phyloP scores from a whole-genome alignment of 2,888 invertebrate species.

The Graphium colonna region DNA sequence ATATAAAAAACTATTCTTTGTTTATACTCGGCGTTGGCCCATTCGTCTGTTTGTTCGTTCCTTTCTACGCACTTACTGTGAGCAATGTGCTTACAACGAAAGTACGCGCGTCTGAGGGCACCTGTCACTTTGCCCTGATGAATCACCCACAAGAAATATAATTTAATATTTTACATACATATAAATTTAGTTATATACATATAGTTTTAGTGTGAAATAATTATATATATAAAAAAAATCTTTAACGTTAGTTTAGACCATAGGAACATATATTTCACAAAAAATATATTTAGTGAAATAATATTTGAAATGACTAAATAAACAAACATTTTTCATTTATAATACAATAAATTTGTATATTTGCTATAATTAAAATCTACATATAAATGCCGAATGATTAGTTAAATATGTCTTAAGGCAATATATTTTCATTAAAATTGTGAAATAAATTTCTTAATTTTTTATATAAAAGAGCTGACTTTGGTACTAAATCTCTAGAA shows the following conservation, averaged over 20 bases:
- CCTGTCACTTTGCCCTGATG: constrained; percentile 77
- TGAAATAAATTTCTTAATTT: too few relatives aligned
- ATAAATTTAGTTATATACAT: background rate
- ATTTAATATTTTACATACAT: constrained; percentile 23
- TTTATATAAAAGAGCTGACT: too few relatives aligned
- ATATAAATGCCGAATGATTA: background rate
- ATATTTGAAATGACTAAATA: constrained; percentile 6
- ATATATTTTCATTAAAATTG: too few relatives aligned
- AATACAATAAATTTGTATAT: background rate
- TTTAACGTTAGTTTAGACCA: too few relatives aligned
- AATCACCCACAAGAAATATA: constrained; percentile 39
- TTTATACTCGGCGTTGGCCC: constrained; percentile 26
- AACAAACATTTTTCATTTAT: constrained; percentile 13
- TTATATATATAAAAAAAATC: too few relatives aligned
- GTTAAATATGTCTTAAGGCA: too few relatives aligned
- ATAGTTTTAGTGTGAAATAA: too few relatives aligned
- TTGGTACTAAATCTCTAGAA: too few relatives aligned
- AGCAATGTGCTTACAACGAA: constrained; percentile 78
- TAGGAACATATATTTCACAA: background rate
- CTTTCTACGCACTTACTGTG: constrained; percentile 77
- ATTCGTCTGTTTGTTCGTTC: constrained; percentile 27
- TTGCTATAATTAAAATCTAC: background rate
- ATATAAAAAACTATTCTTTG: constrained; percentile 30
- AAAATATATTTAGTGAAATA: background rate
- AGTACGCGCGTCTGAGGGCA: constrained; percentile 76